Conservation (phyloP, 1,140 invertebrate species). For the Drosophila setifemur region DNA sequence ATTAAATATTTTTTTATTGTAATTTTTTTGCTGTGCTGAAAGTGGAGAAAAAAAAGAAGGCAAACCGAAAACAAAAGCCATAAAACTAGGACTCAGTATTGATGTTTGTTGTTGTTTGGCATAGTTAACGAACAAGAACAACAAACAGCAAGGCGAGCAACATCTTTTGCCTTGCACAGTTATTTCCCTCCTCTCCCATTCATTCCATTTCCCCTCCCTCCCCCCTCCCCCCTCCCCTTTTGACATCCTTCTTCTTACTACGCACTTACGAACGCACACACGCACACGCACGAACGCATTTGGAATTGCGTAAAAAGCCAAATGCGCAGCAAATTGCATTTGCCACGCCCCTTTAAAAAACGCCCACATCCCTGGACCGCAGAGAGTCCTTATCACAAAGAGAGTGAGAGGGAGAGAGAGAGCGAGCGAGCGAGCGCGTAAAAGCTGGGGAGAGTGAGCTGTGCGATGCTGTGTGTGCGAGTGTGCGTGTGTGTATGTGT, state of each 20-base stretch:
- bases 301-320: conserved; percentile 69
- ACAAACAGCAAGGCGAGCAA: not conserved
- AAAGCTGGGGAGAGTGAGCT: conserved; percentile 22
- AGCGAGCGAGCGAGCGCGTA: not conserved
- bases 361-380: not conserved
- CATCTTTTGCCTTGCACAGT: not conserved
- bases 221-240: not conserved
- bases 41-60: not conserved
- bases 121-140: not conserved
- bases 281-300: conserved; percentile 1
- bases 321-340: conserved; percentile 74
- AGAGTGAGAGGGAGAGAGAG: not conserved
- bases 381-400: conserved; percentile 2
- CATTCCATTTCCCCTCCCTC: not conserved
- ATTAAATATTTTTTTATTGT: not conserved
- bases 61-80: not conserved
- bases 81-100: not conserved
- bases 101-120: not conserved
- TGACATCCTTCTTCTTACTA: conserved; percentile 29
- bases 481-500: conserved; percentile 17
- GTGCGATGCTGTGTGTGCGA: not conserved
- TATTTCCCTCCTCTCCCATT: too few species aligned
- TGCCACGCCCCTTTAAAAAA: conserved; percentile 65
- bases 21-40: not conserved
- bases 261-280: conserved; percentile 41